These are phyloP conservation scores for Hippolais icterina DNA, from an alignment of 2,113 vertebrate genomes.

Conservation along the genomic window DNA sequence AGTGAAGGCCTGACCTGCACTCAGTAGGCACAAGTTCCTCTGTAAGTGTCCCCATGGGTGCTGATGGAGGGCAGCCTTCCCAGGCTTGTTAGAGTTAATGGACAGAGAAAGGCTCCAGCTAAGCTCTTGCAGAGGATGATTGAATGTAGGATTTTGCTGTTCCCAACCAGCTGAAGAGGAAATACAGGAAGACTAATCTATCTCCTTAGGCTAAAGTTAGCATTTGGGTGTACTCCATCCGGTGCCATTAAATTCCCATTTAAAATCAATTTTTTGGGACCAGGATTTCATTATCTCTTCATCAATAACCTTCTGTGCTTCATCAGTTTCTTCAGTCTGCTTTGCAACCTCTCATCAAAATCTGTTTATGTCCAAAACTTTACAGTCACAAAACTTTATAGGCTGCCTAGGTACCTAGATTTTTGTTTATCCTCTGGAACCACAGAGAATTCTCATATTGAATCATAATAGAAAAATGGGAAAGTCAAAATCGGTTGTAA, in stretches of 20 bases:
- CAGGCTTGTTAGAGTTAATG: background rate
- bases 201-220: constrained; percentile 22
- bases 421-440: background rate
- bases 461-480: background rate
- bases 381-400: background rate
- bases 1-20: background rate
- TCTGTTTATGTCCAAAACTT: background rate
- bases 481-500: background rate
- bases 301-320: background rate
- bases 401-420: background rate
- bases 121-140: background rate
- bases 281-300: constrained; percentile 12
- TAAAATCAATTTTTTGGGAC: constrained; percentile 18
- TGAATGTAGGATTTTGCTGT: background rate
- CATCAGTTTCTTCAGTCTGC: background rate
- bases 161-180: background rate
- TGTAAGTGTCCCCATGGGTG: accelerated
- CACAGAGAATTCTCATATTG: background rate
- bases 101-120: background rate
- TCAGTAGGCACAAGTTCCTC: background rate
- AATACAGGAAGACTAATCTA: constrained; percentile 8
- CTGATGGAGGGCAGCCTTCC: background rate
- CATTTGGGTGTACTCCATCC: background rate
- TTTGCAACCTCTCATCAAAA: background rate
- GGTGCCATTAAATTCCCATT: constrained; percentile 25